Evolutionary conservation across 2,113 vertebrate genomes (phyloP).

Genomic region (Paramisgurnus dabryanus): DNA sequence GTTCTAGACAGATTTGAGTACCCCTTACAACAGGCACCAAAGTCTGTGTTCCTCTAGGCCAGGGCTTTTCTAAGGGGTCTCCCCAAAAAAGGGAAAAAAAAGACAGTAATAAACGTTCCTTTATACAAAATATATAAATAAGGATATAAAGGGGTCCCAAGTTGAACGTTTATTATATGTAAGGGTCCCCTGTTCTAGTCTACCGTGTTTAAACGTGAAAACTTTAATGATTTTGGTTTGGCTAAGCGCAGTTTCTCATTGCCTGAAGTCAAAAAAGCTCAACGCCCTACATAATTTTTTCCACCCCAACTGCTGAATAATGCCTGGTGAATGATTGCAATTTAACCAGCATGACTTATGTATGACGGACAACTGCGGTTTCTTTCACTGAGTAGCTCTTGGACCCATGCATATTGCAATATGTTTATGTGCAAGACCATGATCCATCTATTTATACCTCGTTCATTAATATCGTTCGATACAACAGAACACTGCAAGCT

Average conservation of each 20-base stretch:
- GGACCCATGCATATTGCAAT: conserved; percentile 9
- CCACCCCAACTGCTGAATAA: conserved; percentile 12
- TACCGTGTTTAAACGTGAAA: not conserved
- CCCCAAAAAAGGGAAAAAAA: too few relatives aligned
- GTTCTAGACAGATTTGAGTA: not conserved
- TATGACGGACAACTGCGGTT: not conserved
- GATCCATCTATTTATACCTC: not conserved
- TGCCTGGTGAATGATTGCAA: not conserved
- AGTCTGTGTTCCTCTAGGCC: not conserved
- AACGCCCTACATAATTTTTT: not conserved
- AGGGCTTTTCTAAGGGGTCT: too few relatives aligned
- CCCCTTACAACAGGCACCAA: too few relatives aligned
- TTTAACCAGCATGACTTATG: not conserved
- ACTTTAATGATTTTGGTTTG: conserved; percentile 2
- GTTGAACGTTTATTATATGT: too few relatives aligned
- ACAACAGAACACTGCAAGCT: not conserved
- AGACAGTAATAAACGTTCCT: too few relatives aligned
- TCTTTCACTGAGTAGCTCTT: conserved; percentile 4
- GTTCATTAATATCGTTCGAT: too few relatives aligned
- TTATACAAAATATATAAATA: too few relatives aligned
- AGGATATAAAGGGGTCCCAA: too few relatives aligned
- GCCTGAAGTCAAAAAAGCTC: conserved; percentile 13
- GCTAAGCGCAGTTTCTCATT: not conserved
- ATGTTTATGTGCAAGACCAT: not conserved
- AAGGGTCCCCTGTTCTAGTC: too few relatives aligned